Conservation (phyloP, 2,888 invertebrate species). For the Leptinotarsa tumamoca region DNA sequence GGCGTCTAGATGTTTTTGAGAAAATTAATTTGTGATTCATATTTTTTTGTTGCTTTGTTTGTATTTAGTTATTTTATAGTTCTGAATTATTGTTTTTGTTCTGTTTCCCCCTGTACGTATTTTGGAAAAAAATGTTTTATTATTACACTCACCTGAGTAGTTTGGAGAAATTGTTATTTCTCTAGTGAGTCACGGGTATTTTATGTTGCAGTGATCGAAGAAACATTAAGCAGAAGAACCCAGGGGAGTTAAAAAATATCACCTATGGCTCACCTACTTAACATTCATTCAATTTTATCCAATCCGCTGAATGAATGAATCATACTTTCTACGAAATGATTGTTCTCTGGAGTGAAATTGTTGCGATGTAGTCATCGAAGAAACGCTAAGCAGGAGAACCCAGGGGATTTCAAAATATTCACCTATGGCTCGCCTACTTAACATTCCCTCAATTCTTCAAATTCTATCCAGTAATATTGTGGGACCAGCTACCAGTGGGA, state of each 20-base stretch:
- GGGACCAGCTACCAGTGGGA: too few relatives aligned
- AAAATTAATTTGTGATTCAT: too few relatives aligned
- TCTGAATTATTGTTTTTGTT: too few relatives aligned
- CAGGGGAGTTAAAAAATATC: slow-evolving; percentile 48
- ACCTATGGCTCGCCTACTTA: slow-evolving; percentile 10
- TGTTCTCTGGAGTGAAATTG: neutral
- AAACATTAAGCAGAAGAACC: slow-evolving; percentile 55
- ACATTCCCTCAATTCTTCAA: neutral
- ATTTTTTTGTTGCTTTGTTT: too few relatives aligned
- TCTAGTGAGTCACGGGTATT: neutral
- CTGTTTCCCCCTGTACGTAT: too few relatives aligned
- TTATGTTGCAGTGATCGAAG: slow-evolving; percentile 26
- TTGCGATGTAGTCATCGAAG: neutral
- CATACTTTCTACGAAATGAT: too few relatives aligned
- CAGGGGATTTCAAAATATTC: slow-evolving; percentile 7
- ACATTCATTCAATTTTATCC: slow-evolving; percentile 28
- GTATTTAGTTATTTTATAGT: too few relatives aligned
- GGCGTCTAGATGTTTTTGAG: too few relatives aligned
- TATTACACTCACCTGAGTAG: neutral
- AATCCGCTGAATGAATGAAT: neutral
- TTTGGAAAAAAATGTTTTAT: neutral
- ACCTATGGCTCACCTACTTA: slow-evolving; percentile 46
- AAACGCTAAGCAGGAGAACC: neutral
- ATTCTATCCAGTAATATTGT: neutral
- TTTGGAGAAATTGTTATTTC: neutral